A percentile compares a stretch with the other conserved stretches of the same genome.
Conservation (phyloP, 1,140 invertebrate genomes). For the Drosophila littoralis region DNA sequence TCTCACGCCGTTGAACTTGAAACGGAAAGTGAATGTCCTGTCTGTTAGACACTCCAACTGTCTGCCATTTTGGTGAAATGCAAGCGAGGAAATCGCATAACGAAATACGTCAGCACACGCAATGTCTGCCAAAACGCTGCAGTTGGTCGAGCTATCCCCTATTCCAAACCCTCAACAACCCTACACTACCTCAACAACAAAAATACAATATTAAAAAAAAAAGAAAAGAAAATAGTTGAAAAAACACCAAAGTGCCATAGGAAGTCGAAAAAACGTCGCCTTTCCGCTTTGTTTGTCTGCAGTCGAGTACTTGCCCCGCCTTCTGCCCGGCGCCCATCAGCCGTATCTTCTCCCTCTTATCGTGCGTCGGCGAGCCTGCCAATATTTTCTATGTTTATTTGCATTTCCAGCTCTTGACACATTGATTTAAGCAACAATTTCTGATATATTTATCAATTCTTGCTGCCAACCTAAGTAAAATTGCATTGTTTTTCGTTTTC, state of each 20-base stretch:
- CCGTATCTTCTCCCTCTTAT: constrained; percentile 48
- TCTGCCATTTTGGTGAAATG: constrained; percentile 63
- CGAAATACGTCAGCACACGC: constrained; percentile 77
- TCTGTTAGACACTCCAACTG: constrained; percentile 73
- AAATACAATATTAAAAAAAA: constrained; percentile 11
- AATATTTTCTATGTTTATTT: constrained; percentile 72
- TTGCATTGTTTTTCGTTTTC: constrained; percentile 52
- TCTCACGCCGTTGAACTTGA: constrained; percentile 70
- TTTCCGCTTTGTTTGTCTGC: constrained; percentile 58
- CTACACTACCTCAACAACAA: not conserved
- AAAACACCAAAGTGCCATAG: constrained; percentile 56
- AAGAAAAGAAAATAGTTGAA: constrained; percentile 9
- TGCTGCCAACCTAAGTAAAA: constrained; percentile 55
- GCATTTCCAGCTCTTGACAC: constrained; percentile 56
- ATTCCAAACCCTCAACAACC: not conserved
- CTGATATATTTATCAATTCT: constrained; percentile 75
- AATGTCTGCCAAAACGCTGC: constrained; percentile 68
- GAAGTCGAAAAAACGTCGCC: constrained; percentile 65
- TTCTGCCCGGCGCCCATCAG: not conserved
- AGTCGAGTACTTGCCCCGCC: not conserved
- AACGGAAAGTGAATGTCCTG: constrained; percentile 82
- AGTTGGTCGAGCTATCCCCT: constrained; percentile 27
- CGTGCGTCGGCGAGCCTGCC: constrained; percentile 58
- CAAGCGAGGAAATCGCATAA: constrained; percentile 56
- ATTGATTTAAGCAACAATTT: constrained; percentile 75